Evolutionary conservation across 2,113 vertebrate genomes (phyloP).

Genomic region (Gobius niger): DNA sequence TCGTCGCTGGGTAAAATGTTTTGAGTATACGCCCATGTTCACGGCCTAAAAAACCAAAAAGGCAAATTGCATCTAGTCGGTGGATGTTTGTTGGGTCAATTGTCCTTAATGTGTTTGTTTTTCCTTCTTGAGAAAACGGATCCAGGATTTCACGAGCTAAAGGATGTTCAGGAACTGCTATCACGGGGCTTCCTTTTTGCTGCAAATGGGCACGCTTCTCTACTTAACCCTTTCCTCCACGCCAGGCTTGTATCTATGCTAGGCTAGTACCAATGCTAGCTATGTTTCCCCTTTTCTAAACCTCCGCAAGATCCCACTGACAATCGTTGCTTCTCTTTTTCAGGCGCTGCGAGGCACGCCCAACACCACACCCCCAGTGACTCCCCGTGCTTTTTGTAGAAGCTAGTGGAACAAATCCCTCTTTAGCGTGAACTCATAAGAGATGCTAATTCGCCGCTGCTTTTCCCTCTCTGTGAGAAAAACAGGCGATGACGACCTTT

Average conservation of each 20-base stretch:
- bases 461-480: neutral
- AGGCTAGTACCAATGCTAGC: too few species aligned
- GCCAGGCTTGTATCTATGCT: neutral
- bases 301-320: conserved; percentile 7
- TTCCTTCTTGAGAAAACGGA: too few species aligned
- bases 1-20: conserved; percentile 84
- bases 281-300: conserved; percentile 2
- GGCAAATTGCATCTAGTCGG: conserved; percentile 31
- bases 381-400: conserved; percentile 19
- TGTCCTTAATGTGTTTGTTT: neutral
- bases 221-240: neutral
- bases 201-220: neutral
- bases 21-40: conserved; percentile 97
- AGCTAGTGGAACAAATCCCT: conserved; percentile 33
- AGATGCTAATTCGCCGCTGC: neutral
- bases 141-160: too few species aligned
- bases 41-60: conserved; percentile 52
- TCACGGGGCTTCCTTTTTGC: conserved; percentile 15
- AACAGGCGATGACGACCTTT: neutral
- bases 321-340: conserved; percentile 43
- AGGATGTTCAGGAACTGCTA: neutral
- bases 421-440: conserved; percentile 40
- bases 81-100: conserved; percentile 22
- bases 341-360: conserved; percentile 46
- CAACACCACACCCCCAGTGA: conserved; percentile 6